Conservation (phyloP, 2,797 vertebrate species). For the Poliocrania exsul region DNA sequence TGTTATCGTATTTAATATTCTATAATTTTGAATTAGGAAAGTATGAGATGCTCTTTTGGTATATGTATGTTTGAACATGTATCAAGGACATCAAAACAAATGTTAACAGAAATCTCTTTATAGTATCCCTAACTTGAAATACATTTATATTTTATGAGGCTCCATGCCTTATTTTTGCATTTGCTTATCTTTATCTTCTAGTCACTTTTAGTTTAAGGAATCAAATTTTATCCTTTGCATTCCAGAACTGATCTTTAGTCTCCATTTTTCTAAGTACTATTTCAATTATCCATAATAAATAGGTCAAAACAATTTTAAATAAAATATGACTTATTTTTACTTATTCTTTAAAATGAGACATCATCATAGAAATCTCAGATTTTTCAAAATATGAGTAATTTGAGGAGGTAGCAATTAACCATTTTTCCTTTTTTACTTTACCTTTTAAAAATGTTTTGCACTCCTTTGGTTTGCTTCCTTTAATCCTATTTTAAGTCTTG, state of each 20-base stretch:
- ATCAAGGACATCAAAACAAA: neutral
- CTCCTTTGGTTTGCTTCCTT: neutral
- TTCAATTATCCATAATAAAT: neutral
- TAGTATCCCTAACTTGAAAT: neutral
- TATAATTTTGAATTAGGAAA: neutral
- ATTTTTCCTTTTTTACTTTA: neutral
- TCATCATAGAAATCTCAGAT: neutral
- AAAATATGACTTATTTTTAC: neutral
- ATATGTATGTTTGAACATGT: neutral
- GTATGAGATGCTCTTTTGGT: neutral
- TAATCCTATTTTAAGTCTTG: neutral
- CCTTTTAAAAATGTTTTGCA: neutral
- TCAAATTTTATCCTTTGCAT: neutral
- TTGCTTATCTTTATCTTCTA: neutral
- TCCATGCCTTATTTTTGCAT: neutral
- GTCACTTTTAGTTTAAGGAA: neutral
- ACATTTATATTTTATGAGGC: neutral
- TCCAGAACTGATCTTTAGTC: neutral
- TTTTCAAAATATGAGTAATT: neutral
- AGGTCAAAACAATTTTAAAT: neutral
- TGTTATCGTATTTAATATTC: neutral
- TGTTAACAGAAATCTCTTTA: neutral
- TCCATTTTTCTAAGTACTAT: neutral
- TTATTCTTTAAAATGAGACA: neutral
- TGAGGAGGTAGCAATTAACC: neutral